phyloP scores from a whole-genome alignment of 2,888 invertebrate genomes.

The Hypomecis atomaria region DNA sequence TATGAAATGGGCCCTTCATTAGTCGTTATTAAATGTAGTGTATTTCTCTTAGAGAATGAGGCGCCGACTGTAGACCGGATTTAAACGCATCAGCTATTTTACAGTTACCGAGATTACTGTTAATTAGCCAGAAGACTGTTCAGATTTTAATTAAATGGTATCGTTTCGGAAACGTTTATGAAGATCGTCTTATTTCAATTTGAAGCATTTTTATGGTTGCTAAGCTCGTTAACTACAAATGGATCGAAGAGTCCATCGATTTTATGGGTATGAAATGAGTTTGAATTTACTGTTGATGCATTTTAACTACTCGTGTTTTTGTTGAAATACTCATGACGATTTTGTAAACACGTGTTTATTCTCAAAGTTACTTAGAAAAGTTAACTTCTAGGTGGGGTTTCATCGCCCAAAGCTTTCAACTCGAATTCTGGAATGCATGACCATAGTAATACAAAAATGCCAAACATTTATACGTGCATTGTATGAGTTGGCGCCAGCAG shows the following conservation, averaged over 20 bases:
- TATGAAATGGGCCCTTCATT: slow-evolving; percentile 72
- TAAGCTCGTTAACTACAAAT: slow-evolving; percentile 46
- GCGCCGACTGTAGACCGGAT: slow-evolving; percentile 45
- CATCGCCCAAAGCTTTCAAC: slow-evolving; percentile 17
- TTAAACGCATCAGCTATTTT: slow-evolving; percentile 36
- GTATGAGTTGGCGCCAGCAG: slow-evolving; percentile 64
- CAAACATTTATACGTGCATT: slow-evolving; percentile 61
- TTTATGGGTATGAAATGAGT: slow-evolving; percentile 42
- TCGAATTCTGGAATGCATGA: slow-evolving; percentile 12
- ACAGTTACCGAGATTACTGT: slow-evolving; percentile 48
- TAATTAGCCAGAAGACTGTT: slow-evolving; percentile 52
- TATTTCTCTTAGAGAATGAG: slow-evolving; percentile 51
- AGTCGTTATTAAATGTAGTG: slow-evolving; percentile 64
- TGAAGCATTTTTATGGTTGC: slow-evolving; percentile 44
- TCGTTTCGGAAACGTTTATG: slow-evolving; percentile 47
- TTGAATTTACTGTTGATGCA: slow-evolving; percentile 39
- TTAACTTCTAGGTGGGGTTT: not conserved
- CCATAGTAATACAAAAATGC: slow-evolving; percentile 42
- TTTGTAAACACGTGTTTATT: slow-evolving; percentile 18
- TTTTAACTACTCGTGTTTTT: slow-evolving; percentile 39
- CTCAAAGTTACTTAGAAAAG: not conserved
- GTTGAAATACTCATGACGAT: slow-evolving; percentile 7
- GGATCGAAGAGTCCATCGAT: slow-evolving; percentile 44
- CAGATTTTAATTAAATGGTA: slow-evolving; percentile 49
- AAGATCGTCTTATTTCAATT: slow-evolving; percentile 47